phyloP scores from a whole-genome alignment of 2,113 vertebrate genomes.

The Rhizomys pruinosus region DNA sequence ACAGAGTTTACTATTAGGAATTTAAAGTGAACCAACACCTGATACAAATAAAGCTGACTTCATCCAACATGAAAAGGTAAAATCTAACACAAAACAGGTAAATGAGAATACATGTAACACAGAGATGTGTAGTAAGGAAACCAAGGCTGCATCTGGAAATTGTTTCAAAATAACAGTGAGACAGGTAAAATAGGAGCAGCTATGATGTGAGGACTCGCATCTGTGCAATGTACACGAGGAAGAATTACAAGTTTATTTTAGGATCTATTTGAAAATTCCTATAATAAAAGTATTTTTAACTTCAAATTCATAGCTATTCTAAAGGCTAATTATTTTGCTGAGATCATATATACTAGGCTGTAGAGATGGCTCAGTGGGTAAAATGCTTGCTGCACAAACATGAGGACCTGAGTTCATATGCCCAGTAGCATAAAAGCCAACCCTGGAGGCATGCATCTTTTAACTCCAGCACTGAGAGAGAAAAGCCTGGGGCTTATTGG shows the following conservation, averaged over 20 bases:
- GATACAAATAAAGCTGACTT: slow-evolving; percentile 45
- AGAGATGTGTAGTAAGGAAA: neutral
- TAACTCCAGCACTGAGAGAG: too few species aligned
- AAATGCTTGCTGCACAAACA: too few species aligned
- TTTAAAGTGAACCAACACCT: slow-evolving; percentile 14
- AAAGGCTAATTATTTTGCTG: slow-evolving; percentile 26
- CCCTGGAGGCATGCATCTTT: too few species aligned
- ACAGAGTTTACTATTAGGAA: neutral
- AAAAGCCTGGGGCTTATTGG: too few species aligned
- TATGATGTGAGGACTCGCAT: neutral
- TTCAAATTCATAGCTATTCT: slow-evolving; percentile 36
- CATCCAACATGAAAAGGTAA: slow-evolving; percentile 10
- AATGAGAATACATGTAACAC: slow-evolving; percentile 8
- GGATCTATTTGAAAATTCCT: slow-evolving; percentile 19
- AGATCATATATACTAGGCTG: neutral
- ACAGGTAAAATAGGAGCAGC: neutral
- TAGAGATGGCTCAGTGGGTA: too few species aligned
- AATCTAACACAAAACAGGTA: slow-evolving; percentile 36
- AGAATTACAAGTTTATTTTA: neutral
- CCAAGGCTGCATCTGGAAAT: slow-evolving; percentile 8
- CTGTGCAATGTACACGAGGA: neutral
- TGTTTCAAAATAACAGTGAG: slow-evolving; percentile 24
- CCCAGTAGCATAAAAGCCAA: too few species aligned
- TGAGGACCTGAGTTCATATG: too few species aligned
- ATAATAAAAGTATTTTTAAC: neutral